Conservation (phyloP, 2,888 invertebrate species). For the Macrosoma leucophasiata region DNA sequence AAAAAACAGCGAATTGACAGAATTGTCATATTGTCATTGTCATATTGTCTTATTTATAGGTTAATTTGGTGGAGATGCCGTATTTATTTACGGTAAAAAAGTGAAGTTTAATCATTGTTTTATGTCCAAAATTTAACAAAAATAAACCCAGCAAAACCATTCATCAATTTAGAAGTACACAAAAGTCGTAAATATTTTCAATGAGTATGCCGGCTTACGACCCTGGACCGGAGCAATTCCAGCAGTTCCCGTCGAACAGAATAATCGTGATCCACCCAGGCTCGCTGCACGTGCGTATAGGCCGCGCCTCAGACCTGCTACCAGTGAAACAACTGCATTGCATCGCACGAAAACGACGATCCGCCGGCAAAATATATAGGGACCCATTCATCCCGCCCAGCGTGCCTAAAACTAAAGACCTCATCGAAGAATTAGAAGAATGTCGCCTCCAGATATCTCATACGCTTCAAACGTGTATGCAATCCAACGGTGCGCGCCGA, state of each 20-base stretch:
- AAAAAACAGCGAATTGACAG: too few species aligned
- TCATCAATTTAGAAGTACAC: not conserved
- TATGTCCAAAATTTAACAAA: too few species aligned
- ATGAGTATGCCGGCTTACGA: constrained; percentile 60
- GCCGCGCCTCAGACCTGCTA: constrained; percentile 91
- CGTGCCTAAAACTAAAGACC: constrained; percentile 79
- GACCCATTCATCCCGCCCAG: constrained; percentile 81
- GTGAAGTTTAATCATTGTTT: too few species aligned
- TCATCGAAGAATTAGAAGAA: constrained; percentile 88
- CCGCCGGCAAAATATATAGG: constrained; percentile 71
- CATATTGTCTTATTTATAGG: too few species aligned
- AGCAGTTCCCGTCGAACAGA: constrained; percentile 85
- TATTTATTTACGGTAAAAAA: too few species aligned
- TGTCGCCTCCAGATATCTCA: constrained; percentile 88
- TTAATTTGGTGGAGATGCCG: constrained; percentile 4
- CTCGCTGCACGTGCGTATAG: constrained; percentile 91
- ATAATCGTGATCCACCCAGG: constrained; percentile 97
- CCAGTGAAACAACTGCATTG: constrained; percentile 92
- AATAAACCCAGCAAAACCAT: not conserved
- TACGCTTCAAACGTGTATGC: constrained; percentile 89
- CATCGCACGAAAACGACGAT: constrained; percentile 81
- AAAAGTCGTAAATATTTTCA: too few species aligned
- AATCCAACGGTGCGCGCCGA: constrained; percentile 86
- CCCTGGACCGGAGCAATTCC: constrained; percentile 58
- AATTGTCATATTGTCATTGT: too few species aligned